These are phyloP conservation scores for Callyntrura guangdongensis DNA, from an alignment of 2,888 invertebrate genomes.

Conservation along the genomic window DNA sequence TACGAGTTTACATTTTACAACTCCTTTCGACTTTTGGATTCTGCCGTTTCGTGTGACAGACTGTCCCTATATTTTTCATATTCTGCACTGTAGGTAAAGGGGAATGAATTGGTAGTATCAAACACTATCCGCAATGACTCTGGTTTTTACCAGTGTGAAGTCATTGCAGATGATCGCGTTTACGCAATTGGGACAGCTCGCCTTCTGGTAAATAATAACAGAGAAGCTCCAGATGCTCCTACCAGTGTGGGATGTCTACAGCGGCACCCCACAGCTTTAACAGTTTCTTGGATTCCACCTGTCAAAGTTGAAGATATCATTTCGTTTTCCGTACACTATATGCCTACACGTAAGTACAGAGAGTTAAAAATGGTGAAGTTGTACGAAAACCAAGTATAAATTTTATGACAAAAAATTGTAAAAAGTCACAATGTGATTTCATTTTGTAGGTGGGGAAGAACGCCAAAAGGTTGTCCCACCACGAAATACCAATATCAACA, in stretches of 20 bases:
- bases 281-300: constrained; percentile 79
- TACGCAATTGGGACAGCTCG: constrained; percentile 83
- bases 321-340: constrained; percentile 82
- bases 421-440: background rate
- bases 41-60: background rate
- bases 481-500: constrained; percentile 65
- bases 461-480: constrained; percentile 79
- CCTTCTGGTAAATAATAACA: constrained; percentile 78
- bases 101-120: constrained; percentile 83
- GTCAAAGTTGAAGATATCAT: constrained; percentile 67
- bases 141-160: constrained; percentile 84
- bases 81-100: constrained; percentile 66
- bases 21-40: background rate
- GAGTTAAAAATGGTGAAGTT: constrained; percentile 3
- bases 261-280: constrained; percentile 73
- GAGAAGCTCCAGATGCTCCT: constrained; percentile 81
- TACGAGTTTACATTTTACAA: constrained; percentile 18
- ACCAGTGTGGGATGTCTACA: constrained; percentile 79
- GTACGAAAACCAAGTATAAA: background rate
- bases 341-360: constrained; percentile 74
- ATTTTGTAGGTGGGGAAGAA: constrained; percentile 79
- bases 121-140: constrained; percentile 84
- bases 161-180: constrained; percentile 80
- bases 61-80: background rate
- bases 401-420: background rate